Conservation (phyloP, 2,113 vertebrate species). For the Cochlearius cochlearius region DNA sequence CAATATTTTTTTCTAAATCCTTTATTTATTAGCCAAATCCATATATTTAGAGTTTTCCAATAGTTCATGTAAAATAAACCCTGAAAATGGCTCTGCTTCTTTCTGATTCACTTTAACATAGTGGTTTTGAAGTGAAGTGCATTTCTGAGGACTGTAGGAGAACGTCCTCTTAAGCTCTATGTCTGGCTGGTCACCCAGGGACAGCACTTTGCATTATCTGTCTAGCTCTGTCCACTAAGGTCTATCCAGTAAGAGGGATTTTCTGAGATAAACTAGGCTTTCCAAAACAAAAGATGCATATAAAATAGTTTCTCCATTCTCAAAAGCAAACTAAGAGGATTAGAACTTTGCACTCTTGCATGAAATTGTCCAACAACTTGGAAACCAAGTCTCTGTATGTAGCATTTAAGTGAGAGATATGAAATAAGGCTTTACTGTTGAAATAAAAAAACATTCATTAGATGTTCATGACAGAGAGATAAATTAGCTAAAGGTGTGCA, state of each 20-base stretch:
- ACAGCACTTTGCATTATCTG: neutral
- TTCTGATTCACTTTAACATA: neutral
- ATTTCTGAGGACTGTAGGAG: neutral
- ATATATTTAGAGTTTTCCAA: neutral
- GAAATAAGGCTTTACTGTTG: neutral
- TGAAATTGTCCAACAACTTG: neutral
- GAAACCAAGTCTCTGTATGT: neutral
- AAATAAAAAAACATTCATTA: neutral
- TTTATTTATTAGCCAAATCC: neutral
- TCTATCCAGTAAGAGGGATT: neutral
- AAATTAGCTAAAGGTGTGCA: neutral
- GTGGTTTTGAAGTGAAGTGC: neutral
- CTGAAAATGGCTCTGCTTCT: neutral
- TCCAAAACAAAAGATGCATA: neutral
- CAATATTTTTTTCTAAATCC: neutral
- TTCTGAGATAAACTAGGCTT: neutral
- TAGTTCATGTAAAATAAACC: neutral
- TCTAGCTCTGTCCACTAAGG: neutral
- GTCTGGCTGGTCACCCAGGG: neutral
- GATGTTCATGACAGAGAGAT: neutral
- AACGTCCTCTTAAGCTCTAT: neutral
- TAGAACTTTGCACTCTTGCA: neutral
- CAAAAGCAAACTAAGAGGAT: neutral
- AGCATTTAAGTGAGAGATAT: neutral
- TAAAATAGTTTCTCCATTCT: neutral